Evolutionary conservation across 1,140 invertebrate genomes (phyloP), one percentile per base, ranked within the genome.

Genomic region (Campodea augens): DNA sequence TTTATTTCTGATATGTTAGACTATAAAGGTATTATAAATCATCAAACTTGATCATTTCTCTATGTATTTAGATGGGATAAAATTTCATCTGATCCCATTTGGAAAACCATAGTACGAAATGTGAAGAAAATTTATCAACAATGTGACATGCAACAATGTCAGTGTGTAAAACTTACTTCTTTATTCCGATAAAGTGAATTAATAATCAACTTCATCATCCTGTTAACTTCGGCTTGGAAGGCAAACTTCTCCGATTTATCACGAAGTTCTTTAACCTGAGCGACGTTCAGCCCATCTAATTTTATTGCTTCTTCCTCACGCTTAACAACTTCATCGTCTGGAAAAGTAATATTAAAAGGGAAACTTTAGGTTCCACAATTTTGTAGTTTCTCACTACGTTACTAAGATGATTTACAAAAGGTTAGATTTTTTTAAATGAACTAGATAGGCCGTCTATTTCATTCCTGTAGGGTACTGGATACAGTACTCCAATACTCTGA

Each of bases 181-280:
- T 98, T 98, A 62, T 98, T 98, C 51, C 88, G 77, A 62, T 98
- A 98, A 0, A 98, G 68, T 0, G 92, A 98, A 66, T 98, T 98
- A 57, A 98, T 98, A 59, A 98, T 98, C 18, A 98, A 72, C 66
- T 98, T 98, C 93, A 98, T 98, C 90, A 98, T 96, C 24, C 93
- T 81, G 68, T 95, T 93, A 7, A 97, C 91, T 66, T 96, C 90
- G 1, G 90, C 88, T 64, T 93, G 89, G 69, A 97, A 98, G 20
- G 75, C 74, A 62, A 82, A 88, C 61, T 92, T 97, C 57, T 97
- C 87, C 0, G 91, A 76, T 59, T 82, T 83, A 19, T 92, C 88
- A 39, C 83, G 66, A 5, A 98, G 58, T 66, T 97, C 85, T 53
- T 89, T 89, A 54, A 96, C 70, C 64, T 96, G 88, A 25, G 90